Percentiles rank a stretch among this genome's conserved stretches.
These are phyloP conservation scores for Drosophila phalerata DNA, from an alignment of 2,888 invertebrate genomes.

Conservation along the genomic window DNA sequence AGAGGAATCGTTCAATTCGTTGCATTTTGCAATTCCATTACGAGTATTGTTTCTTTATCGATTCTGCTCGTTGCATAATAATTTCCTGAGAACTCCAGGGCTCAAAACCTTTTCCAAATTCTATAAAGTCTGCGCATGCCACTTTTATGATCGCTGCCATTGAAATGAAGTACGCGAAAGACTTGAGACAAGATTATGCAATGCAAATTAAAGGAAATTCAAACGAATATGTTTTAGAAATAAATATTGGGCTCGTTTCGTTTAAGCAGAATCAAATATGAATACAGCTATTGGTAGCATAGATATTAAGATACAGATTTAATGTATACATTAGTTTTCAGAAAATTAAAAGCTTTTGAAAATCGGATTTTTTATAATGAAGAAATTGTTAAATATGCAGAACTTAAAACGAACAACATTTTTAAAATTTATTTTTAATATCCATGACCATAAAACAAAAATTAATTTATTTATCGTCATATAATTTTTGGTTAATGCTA, in stretches of 20 bases:
- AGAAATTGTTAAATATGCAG: no score
- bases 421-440: no score
- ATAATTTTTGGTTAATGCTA: no score
- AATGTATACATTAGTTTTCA: no score
- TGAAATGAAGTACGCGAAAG: constrained; percentile 1
- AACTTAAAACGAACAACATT: no score
- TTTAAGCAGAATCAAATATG: neutral
- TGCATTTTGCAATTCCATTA: constrained; percentile 11
- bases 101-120: neutral
- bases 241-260: neutral
- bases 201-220: neutral
- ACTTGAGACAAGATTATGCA: neutral
- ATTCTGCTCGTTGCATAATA: constrained; percentile 14
- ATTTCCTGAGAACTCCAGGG: neutral
- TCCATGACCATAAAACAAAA: no score
- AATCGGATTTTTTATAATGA: no score
- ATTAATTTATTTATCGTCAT: no score
- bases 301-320: neutral
- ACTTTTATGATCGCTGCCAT: constrained; percentile 10
- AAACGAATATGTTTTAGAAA: neutral
- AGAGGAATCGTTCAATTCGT: constrained; percentile 7
- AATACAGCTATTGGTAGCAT: neutral
- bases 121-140: constrained; percentile 8
- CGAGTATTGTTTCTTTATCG: constrained; percentile 13
- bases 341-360: no score